Conservation (phyloP, 2,888 invertebrate genomes). For the Glomeris marginata region DNA sequence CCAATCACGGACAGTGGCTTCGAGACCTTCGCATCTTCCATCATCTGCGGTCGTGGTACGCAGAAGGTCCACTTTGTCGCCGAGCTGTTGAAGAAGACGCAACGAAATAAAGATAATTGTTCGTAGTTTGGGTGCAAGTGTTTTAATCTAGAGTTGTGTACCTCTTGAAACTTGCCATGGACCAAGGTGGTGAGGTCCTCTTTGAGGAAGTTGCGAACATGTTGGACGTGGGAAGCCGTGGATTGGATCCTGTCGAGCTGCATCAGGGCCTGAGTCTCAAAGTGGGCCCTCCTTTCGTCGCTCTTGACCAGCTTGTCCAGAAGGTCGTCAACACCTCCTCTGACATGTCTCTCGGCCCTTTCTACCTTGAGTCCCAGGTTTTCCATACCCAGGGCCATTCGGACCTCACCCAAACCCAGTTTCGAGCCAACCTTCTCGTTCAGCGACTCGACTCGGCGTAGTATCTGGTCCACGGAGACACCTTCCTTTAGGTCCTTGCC, state of each 20-base stretch:
- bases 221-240: slow-evolving; percentile 6
- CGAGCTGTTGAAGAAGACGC: too few species aligned
- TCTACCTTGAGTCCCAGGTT: slow-evolving; percentile 4
- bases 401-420: slow-evolving; percentile 10
- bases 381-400: slow-evolving; percentile 7
- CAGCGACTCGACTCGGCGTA: slow-evolving; percentile 14
- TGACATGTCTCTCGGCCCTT: slow-evolving; percentile 15
- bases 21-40: too few species aligned
- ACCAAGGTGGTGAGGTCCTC: slow-evolving; percentile 11
- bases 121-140: too few species aligned
- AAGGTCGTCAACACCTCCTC: slow-evolving; percentile 14
- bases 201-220: slow-evolving; percentile 9
- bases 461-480: slow-evolving; percentile 16
- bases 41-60: too few species aligned
- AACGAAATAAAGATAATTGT: too few species aligned
- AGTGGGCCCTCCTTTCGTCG: slow-evolving; percentile 13
- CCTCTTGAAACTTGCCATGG: slow-evolving; percentile 4
- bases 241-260: slow-evolving; percentile 11
- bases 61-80: too few species aligned
- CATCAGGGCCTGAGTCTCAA: slow-evolving; percentile 9
- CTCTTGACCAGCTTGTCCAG: slow-evolving; percentile 15
- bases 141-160: background rate
- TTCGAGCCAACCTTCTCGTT: slow-evolving; percentile 16
- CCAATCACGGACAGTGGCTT: too few species aligned
- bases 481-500: slow-evolving; percentile 16